Base-by-base conservation (phyloP, 2,888 invertebrate species). In the Abscondita cerata region DNA sequence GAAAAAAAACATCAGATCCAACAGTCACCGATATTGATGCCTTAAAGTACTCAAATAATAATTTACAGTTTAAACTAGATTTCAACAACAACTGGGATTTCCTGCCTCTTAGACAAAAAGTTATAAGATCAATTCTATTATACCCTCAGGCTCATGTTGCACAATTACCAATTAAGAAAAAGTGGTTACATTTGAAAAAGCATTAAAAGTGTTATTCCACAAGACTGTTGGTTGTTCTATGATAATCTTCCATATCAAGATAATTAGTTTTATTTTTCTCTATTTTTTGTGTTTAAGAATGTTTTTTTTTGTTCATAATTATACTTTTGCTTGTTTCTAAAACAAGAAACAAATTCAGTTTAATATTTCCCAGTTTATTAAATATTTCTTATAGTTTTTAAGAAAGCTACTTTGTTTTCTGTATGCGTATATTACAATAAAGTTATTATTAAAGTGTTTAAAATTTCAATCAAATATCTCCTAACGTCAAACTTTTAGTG, bases 21-120 rank as follows among this genome's bases (percentile, higher is more conserved):
- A 51, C 51, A 18, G 44, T 58, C 1, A 58, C 41, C 38, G 58
- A 58, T 12, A 58, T 58, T 16, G 33, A 38, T 18, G 51, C 41
- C 11, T 52, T 58, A 20, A 58, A 52, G 13, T 58, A 58, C 31
- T n/a, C 9, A 6, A 12, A 15, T 2, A 44, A 16, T 44, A 16
- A 16, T 15, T 44, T 44, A 44, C 6, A 44, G 2, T 5, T 13
- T 15, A 44, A 3, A 44, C 6, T 16, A 15, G 44, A 44, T 11
- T 15, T 44, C 11, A 44, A n/a, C 12, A 38, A 38, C n/a, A 4
- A 38, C 12, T 38, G 38, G 5, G 9, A n/a, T 12, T n/a, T n/a
- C 3, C 38, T 38, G 4, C 38, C 38, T 38, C 12, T 6, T 12
- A 6, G 5, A 12, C 12, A n/a, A 12, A 38, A 38, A 12, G 12